Evolutionary conservation across 2,113 vertebrate genomes (phyloP).

Genomic region (Petaurus breviceps): DNA sequence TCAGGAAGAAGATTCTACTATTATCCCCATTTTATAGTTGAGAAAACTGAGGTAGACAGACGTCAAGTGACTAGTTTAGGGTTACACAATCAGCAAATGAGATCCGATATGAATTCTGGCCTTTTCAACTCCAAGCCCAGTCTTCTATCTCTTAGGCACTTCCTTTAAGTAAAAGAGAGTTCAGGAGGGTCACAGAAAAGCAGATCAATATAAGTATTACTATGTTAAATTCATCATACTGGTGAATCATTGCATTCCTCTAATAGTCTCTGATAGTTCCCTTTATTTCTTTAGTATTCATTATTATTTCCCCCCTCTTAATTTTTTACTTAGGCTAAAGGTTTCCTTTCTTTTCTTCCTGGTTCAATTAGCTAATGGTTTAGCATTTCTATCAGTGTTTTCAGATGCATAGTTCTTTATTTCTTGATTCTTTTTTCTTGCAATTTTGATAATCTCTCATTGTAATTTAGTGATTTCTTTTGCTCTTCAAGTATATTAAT

Average conservation of each 20-base stretch:
- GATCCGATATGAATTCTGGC: too few species aligned
- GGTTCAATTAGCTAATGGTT: not conserved
- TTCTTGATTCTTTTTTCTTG: not conserved
- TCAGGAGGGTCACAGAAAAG: too few species aligned
- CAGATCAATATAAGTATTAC: too few species aligned
- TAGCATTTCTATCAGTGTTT: not conserved
- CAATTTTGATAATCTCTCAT: not conserved
- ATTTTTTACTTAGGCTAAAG: not conserved
- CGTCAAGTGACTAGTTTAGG: too few species aligned
- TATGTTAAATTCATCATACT: not conserved
- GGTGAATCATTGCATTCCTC: not conserved
- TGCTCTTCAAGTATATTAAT: not conserved
- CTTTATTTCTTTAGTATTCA: not conserved
- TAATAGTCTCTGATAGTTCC: not conserved
- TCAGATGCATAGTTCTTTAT: not conserved
- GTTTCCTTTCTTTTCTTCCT: not conserved
- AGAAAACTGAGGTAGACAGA: too few species aligned
- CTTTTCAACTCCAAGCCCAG: too few species aligned
- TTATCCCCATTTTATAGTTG: too few species aligned
- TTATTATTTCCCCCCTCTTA: not conserved
- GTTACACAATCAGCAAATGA: too few species aligned
- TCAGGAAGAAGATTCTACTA: too few species aligned
- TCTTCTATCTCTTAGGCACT: too few species aligned
- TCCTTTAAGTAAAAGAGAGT: too few species aligned
- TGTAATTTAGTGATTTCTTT: not conserved